Base-by-base conservation (phyloP, 1,140 invertebrate species). In the Cryptotermes secundus region DNA sequence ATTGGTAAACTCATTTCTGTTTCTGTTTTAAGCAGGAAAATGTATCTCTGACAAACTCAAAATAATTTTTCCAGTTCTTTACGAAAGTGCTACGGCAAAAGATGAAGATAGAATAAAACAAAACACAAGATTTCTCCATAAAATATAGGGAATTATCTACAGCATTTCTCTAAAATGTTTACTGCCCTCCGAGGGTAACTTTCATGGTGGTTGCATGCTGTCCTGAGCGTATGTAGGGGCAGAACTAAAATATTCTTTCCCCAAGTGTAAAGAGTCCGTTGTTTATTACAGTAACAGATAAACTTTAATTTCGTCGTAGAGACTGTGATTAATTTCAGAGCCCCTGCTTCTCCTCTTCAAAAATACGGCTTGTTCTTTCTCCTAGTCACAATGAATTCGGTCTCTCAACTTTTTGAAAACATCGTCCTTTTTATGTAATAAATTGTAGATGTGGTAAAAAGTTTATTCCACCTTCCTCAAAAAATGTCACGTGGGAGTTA, bases 251-350 rank as follows among this genome's bases (percentile, higher is more conserved):
- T 72, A 72, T 72, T 72, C 59, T 72, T 72, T 72, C 26, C 59
- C 59, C 59, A 3, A 72, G 59, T 31, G 59, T 31, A 72, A 72
- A n/a, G 59, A 72, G 59, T n/a, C 59, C 14, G 59, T 72, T 72
- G 59, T 72, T 72, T 72, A 72, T 72, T 72, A 72, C 59, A 31
- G 26, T 14, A 22, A n/a, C 26, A 72, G 26, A 72, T 72, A 72
- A 72, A 72, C 59, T 72, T 72, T 72, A 72, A 72, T 72, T 72
- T 72, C 31, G 59, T 72, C 59, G 26, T 72, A 26, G n/a, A 31
- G 59, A 72, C 26, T 31, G 26, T 31, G 59, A 72, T 72, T 72
- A 72, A 72, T 72, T 72, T 72, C 59, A 31, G 14, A 26, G 59
- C 16, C n/a, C 16, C 26, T n/a, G 7, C 26, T 72, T 31, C n/a